Conservation (phyloP, 2,888 invertebrate species). For the Leptopilina drosophilae region DNA sequence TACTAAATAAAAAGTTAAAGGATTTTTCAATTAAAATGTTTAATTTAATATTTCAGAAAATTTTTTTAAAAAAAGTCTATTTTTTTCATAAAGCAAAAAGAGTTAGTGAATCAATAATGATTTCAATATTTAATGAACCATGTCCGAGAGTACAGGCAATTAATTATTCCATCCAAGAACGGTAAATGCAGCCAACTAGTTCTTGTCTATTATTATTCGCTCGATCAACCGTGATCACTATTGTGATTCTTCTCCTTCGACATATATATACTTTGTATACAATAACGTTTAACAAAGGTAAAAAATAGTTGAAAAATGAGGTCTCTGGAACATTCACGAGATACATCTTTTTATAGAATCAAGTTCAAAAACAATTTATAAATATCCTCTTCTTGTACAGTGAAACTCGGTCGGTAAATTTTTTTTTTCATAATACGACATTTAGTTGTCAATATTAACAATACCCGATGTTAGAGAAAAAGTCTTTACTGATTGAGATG, state of each 20-base stretch:
- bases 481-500: no score
- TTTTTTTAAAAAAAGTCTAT: no score
- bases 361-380: neutral
- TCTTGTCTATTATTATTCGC: slow-evolving; percentile 28
- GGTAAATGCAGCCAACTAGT: slow-evolving; percentile 20
- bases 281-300: slow-evolving; percentile 18
- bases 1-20: no score
- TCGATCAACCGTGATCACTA: slow-evolving; percentile 21
- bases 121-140: neutral
- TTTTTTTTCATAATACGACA: no score
- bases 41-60: no score
- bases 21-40: no score
- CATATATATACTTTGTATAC: neutral
- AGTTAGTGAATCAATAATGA: neutral
- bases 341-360: neutral
- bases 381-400: no score
- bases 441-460: no score
- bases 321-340: neutral
- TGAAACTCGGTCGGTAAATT: no score
- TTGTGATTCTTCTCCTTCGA: slow-evolving; percentile 22
- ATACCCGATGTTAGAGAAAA: no score
- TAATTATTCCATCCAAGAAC: slow-evolving; percentile 36
- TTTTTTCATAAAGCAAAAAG: neutral
- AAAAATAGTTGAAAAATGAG: slow-evolving; percentile 25
- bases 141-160: slow-evolving; percentile 15